Conservation (phyloP, 2,113 vertebrate species). For the Lepisosteus oculatus region DNA sequence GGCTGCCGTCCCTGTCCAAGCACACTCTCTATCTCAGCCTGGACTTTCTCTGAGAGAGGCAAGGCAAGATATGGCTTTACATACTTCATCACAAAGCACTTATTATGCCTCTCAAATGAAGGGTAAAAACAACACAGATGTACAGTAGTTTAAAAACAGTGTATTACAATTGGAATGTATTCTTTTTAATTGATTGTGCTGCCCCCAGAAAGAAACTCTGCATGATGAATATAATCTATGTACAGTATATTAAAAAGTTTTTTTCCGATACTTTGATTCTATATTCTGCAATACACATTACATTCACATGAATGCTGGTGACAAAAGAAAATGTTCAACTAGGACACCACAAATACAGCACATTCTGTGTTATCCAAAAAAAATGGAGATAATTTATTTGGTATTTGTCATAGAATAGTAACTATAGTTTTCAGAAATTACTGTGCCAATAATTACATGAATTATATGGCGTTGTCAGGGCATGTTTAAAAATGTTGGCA, state of each 20-base stretch:
- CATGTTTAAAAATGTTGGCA: too few relatives aligned
- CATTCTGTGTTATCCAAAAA: too few relatives aligned
- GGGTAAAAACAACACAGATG: background rate
- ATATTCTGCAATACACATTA: too few relatives aligned
- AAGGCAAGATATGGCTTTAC: background rate
- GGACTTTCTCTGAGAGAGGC: conserved; percentile 42
- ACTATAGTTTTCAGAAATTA: too few relatives aligned
- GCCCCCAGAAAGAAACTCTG: background rate
- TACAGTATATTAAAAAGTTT: background rate
- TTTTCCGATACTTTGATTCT: background rate
- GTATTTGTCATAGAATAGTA: too few relatives aligned
- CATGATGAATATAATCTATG: background rate
- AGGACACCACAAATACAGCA: too few relatives aligned
- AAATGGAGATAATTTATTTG: too few relatives aligned
- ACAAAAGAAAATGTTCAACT: too few relatives aligned
- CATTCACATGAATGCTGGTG: too few relatives aligned
- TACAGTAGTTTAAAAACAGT: background rate
- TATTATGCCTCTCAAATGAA: background rate
- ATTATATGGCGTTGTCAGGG: too few relatives aligned
- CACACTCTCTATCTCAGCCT: conserved; percentile 57
- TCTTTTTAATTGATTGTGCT: background rate
- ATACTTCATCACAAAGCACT: background rate
- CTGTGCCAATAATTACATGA: too few relatives aligned
- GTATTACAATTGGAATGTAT: too few relatives aligned
- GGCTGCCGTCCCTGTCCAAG: conserved; percentile 50